Base-by-base conservation (phyloP, 2,888 invertebrate genomes). In the Ophion obscuratus region DNA sequence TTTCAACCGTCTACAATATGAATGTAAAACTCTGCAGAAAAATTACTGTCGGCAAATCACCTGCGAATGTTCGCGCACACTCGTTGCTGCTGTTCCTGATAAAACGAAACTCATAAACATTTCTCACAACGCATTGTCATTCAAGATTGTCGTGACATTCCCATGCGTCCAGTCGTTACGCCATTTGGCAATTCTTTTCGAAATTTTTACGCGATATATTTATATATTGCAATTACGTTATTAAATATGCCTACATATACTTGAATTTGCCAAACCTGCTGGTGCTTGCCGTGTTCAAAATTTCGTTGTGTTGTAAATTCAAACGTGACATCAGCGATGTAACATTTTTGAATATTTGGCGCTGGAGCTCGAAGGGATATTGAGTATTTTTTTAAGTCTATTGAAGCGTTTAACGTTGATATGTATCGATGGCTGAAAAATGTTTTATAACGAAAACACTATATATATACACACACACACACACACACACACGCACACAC, bases 231-330 rank as follows among this genome's bases (percentile, higher is more conserved):
- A 68, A 73, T 62, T 24, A 24, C 24, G 40, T 62, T 10, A 44
- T 59, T 17, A 27, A 24, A 62, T 31, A 47, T 66, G 40, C 67
- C 31, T 61, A 47, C 47, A 53, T 40, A 74, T 77, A 66, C 11
- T 62, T 80, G 40, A 77, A 83, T 83, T 83, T 86, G 86, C 83
- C 83, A 86, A 83, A 86, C 74, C 75, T 78, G 11, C 47, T 47
- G 31, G 70, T 53, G 75, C 83, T 83, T 86, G 81, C 80, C 83
- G 64, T 73, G 36, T 62, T 57, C 64, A 83, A 47, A 68, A 47
- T 81, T 83, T 71, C 17, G 24, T 11, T 24, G 2, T 59, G 24
- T 7, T 59, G n/a, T 7, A 67, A 64, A 68, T 40, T 77, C 67
- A 10, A 40, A 27, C 17, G 66, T 53, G 36, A 24, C 74, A 14